Evolutionary conservation across 1,140 invertebrate species (phyloP), one percentile per base, ranked within the genome.

Genomic region (Procambarus clarkii): DNA sequence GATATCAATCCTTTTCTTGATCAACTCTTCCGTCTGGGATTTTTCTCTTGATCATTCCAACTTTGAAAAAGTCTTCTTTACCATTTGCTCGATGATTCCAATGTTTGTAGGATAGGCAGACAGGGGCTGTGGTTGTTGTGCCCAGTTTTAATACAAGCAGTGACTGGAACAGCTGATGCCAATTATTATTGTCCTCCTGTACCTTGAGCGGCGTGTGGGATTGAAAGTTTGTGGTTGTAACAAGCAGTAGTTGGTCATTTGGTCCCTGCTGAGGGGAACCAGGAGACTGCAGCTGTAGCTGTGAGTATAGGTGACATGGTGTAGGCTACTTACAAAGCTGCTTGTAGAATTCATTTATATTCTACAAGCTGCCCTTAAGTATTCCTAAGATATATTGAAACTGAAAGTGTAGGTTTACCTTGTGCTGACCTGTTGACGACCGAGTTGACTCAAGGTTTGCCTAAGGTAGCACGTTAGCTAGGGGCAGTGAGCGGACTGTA

Each of bases 11-110:
- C 89, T 91, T 91, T 91, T 91, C 89, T 86, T 91, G 83, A 89
- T 85, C 83, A 84, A 91, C 89, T 71, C 64, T 85, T 77, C 76
- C 82, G 84, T 82, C 84, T 58, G 83, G 83, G 77, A 77, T 82
- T 91, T 91, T 91, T 91, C 89, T 91, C 89, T 89, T 85, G 89
- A 91, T 91, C 89, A 91, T 91, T 91, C 89, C 89, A 91, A 85
- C 89, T 91, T 78, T 83, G 54, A 74, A 89, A 89, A 89, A 71
- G 78, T 89, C 87, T 89, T 89, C 87, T 89, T 91, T 85, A 91
- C 74, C 74, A 77, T 85, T 85, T 91, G 89, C 89, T 91, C 82
- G 89, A 91, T 91, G 89, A 91, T 91, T 91, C 89, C 89, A 91
- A 77, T 91, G 89, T 91, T 91, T 91, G 89, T 91, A 91, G 77